Evolutionary conservation across 2,888 invertebrate species (phyloP).

Genomic region (Amaurobius ferox): DNA sequence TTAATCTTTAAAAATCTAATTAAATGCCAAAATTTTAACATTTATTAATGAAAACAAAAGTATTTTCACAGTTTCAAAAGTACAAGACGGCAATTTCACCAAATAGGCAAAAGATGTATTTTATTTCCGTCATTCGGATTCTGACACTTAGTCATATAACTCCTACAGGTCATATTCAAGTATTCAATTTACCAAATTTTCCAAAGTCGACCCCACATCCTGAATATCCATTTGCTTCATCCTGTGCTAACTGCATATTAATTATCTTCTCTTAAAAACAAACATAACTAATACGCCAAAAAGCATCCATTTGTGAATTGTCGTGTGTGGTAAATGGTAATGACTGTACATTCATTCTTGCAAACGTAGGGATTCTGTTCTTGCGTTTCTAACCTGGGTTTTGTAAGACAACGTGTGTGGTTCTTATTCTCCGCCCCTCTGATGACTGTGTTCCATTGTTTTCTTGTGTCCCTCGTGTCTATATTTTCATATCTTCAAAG

Average conservation of each 20-base stretch:
- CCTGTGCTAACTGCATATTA: slow-evolving; percentile 11
- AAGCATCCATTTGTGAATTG: slow-evolving; percentile 50
- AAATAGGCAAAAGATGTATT: too few relatives aligned
- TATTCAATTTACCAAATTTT: too few relatives aligned
- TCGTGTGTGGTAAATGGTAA: slow-evolving; percentile 57
- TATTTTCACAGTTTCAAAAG: too few relatives aligned
- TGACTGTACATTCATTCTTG: not conserved
- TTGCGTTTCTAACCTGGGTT: slow-evolving; percentile 16
- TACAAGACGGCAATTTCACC: too few relatives aligned
- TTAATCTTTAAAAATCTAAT: too few relatives aligned
- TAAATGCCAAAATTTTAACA: too few relatives aligned
- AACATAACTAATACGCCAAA: slow-evolving; percentile 30
- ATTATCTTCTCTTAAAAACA: slow-evolving; percentile 32
- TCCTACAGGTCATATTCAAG: too few relatives aligned
- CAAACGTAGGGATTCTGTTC: not conserved
- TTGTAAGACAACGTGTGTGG: slow-evolving; percentile 50
- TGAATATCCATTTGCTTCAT: slow-evolving; percentile 34
- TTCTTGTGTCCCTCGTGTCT: not conserved
- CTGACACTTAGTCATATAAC: too few relatives aligned
- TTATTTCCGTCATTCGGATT: too few relatives aligned
- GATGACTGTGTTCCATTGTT: not conserved
- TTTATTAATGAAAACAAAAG: too few relatives aligned
- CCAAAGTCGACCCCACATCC: not conserved
- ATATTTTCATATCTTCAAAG: too few relatives aligned
- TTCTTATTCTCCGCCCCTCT: not conserved